phyloP scores from a whole-genome alignment of 2,888 invertebrate genomes.

The Melanostoma mellinum region DNA sequence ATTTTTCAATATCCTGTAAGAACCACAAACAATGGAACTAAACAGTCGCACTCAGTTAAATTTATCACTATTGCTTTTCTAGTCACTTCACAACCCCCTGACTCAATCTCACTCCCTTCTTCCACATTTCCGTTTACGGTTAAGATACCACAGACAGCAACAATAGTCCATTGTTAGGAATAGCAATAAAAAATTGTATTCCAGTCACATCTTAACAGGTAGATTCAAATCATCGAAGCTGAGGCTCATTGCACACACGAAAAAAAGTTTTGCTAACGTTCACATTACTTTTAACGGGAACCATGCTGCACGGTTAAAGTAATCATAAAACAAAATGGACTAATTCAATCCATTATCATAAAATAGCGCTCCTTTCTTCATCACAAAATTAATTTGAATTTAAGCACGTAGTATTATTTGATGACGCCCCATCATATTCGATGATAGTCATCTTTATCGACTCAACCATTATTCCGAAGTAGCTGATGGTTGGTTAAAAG shows the following conservation, averaged over 20 bases:
- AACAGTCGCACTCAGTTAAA: too few species aligned
- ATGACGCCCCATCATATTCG: conserved; percentile 22
- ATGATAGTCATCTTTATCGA: conserved; percentile 15
- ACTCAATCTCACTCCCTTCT: too few species aligned
- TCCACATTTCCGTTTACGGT: too few species aligned
- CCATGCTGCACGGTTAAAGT: neutral
- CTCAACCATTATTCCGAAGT: neutral
- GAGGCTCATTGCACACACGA: neutral
- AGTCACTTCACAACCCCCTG: too few species aligned
- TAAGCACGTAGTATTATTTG: conserved; percentile 15
- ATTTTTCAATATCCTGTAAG: too few species aligned
- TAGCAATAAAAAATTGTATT: too few species aligned
- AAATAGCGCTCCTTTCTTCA: neutral
- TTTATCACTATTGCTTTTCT: too few species aligned
- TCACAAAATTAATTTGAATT: conserved; percentile 28
- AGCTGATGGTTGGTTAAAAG: conserved; percentile 11
- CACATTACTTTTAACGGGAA: neutral
- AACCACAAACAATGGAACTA: too few species aligned
- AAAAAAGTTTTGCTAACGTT: neutral
- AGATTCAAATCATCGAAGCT: too few species aligned
- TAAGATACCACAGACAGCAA: too few species aligned
- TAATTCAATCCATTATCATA: conserved; percentile 19
- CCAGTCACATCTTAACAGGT: too few species aligned
- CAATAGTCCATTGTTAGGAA: too few species aligned
- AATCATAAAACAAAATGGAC: neutral